Conservation (phyloP, 1,140 invertebrate species). For the Psix sp. region DNA sequence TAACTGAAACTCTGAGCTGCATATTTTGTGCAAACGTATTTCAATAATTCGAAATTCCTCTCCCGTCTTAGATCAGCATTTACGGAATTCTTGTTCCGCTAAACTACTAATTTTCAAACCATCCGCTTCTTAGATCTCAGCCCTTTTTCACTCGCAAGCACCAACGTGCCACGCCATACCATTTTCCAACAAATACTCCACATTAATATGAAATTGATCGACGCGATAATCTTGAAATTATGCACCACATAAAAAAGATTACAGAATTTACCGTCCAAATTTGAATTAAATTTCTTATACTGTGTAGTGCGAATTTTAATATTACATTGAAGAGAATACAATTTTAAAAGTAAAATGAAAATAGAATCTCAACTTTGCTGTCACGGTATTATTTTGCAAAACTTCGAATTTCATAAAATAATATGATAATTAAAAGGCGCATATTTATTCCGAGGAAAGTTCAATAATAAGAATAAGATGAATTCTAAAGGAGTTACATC, state of each 20-base stretch:
- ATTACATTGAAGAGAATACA: too few species aligned
- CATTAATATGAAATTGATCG: conserved; percentile 46
- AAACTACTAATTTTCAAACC: conserved; percentile 52
- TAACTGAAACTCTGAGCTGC: conserved; percentile 54
- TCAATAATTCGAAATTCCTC: conserved; percentile 54
- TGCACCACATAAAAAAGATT: too few species aligned
- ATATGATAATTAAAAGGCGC: background rate
- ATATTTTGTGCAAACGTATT: conserved; percentile 51
- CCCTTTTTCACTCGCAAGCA: conserved; percentile 24
- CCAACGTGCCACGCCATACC: conserved; percentile 10
- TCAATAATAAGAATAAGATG: conserved; percentile 34
- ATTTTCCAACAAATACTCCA: conserved; percentile 19
- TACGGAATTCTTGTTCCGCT: conserved; percentile 50
- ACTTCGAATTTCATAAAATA: background rate
- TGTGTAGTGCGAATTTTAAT: too few species aligned
- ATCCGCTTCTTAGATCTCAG: conserved; percentile 38
- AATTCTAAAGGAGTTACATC: conserved; percentile 19
- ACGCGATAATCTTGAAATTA: too few species aligned
- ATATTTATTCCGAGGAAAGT: conserved; percentile 11
- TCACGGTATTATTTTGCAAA: background rate
- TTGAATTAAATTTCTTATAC: too few species aligned
- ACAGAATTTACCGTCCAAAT: too few species aligned
- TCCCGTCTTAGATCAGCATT: conserved; percentile 51
- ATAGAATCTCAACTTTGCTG: too few species aligned
- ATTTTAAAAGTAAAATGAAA: too few species aligned